These are phyloP conservation scores for Acrocera orbiculus DNA, from an alignment of 2,888 invertebrate species.

Conservation along the genomic window DNA sequence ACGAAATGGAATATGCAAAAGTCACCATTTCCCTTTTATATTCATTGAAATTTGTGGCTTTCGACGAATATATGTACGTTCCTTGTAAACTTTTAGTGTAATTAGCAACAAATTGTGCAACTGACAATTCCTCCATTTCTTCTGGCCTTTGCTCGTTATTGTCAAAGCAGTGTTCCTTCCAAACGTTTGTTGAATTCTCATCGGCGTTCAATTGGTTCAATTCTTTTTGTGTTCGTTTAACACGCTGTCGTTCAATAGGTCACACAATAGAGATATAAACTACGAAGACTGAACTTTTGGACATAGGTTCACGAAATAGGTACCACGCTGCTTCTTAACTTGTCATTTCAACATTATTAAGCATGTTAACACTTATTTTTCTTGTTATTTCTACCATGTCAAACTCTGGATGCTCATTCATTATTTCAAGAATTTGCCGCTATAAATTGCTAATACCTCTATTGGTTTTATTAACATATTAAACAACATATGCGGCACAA, in stretches of 20 bases:
- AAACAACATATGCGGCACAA: conserved; percentile 27
- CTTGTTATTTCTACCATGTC: conserved; percentile 17
- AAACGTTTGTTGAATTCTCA: conserved; percentile 16
- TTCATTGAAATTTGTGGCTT: conserved; percentile 18
- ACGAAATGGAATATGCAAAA: conserved; percentile 19
- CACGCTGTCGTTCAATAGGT: conserved; percentile 24
- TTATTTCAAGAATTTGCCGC: conserved; percentile 16
- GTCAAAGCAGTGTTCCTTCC: conserved; percentile 21
- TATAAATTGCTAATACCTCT: conserved; percentile 20
- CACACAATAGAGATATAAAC: conserved; percentile 24
- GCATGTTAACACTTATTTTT: conserved; percentile 18
- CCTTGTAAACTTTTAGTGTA: conserved; percentile 12
- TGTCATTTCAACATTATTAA: conserved; percentile 22
- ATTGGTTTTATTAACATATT: conserved; percentile 26
- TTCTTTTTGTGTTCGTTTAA: conserved; percentile 20
- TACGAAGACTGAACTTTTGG: conserved; percentile 17
- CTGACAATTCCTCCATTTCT: conserved; percentile 15
- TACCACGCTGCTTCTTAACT: conserved; percentile 31
- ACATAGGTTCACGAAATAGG: conserved; percentile 29
- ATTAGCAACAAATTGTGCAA: conserved; percentile 20
- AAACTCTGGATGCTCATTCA: conserved; percentile 22
- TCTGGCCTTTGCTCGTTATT: conserved; percentile 20
- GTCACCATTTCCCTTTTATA: conserved; percentile 18
- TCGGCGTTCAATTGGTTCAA: conserved; percentile 16
- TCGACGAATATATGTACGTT: too few species aligned